Conservation (phyloP, 1,140 invertebrate genomes). For the Ladona fulva region DNA sequence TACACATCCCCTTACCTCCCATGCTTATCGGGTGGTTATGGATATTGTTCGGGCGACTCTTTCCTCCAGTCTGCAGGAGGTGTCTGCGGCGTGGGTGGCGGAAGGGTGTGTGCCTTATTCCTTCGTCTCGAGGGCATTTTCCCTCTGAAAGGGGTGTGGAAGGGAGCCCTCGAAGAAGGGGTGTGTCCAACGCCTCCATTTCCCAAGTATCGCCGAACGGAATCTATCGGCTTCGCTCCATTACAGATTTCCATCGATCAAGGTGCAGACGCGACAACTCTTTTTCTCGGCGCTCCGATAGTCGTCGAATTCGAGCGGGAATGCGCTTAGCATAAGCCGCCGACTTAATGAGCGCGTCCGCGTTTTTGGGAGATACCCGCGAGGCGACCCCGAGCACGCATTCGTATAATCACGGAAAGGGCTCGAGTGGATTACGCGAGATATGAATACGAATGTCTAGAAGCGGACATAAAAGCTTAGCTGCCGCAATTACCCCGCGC, state of each 20-base stretch:
- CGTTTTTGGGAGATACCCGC: constrained; percentile 1
- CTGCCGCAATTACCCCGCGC: too few species aligned
- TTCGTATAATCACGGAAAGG: background rate
- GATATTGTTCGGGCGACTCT: too few species aligned
- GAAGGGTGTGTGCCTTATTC: background rate
- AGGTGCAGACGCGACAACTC: background rate
- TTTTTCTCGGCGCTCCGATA: background rate
- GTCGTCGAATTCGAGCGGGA: background rate
- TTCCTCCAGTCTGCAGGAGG: background rate
- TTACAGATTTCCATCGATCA: constrained; percentile 5
- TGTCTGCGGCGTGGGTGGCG: background rate
- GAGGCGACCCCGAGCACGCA: background rate
- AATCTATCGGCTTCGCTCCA: background rate
- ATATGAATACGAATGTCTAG: background rate
- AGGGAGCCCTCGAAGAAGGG: too few species aligned
- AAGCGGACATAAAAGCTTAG: too few species aligned
- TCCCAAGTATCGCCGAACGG: background rate
- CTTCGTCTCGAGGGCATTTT: too few species aligned
- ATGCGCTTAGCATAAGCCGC: background rate
- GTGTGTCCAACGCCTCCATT: too few species aligned
- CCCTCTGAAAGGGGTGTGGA: too few species aligned
- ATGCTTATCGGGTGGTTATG: too few species aligned
- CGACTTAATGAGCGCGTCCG: background rate
- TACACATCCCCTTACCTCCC: too few species aligned
- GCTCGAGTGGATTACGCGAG: background rate